Evolutionary conservation across 2,113 vertebrate genomes (phyloP).

Genomic region (Thamnophis sirtalis): DNA sequence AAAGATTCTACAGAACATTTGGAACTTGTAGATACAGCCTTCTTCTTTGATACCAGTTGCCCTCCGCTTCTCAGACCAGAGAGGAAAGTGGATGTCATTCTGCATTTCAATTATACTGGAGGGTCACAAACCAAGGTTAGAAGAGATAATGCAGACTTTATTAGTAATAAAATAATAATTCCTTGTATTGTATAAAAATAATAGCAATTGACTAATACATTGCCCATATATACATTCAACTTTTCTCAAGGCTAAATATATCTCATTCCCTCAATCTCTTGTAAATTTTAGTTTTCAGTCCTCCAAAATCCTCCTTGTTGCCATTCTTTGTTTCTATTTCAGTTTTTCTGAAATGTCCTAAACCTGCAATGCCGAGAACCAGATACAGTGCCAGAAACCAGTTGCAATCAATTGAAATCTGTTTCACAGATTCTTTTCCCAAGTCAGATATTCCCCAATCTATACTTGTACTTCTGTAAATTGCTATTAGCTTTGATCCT

Average conservation of each 20-base stretch:
- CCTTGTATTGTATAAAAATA: background rate
- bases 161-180: background rate
- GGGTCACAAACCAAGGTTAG: constrained; percentile 73
- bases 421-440: background rate
- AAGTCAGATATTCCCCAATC: background rate
- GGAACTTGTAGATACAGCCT: constrained; percentile 74
- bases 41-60: constrained; percentile 76
- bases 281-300: background rate
- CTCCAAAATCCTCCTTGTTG: background rate
- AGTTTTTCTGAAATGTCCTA: background rate
- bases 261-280: background rate
- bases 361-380: background rate
- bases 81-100: constrained; percentile 72
- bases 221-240: background rate
- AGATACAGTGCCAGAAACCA: background rate
- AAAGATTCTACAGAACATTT: constrained; percentile 62
- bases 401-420: background rate
- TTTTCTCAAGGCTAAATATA: background rate
- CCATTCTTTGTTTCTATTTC: background rate
- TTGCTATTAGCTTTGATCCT: background rate
- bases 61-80: constrained; percentile 72
- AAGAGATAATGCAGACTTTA: background rate
- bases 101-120: constrained; percentile 73
- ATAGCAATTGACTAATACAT: background rate
- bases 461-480: background rate